Evolutionary conservation across 2,888 invertebrate species (phyloP), one percentile per base, ranked within the genome.

Genomic region (Papilio elwesi): DNA sequence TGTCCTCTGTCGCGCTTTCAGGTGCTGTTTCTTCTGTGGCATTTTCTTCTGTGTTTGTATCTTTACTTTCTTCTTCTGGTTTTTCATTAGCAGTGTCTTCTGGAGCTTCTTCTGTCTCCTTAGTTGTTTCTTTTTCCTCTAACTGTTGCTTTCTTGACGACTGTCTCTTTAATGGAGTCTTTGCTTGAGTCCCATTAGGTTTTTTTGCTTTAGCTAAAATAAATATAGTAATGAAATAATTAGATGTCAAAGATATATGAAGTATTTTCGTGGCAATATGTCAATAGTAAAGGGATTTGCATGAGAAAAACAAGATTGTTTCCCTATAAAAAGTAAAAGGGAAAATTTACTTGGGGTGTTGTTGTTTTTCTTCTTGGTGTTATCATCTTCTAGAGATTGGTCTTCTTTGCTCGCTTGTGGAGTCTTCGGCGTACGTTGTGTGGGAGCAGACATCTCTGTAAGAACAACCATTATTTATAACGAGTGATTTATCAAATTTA

Each of bases 371-470:
- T 90, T 90, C 76, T 90, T 90, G 16, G 76, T 70, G 1, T 76
- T 74, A 0, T 84, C 83, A 0, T 81, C 84, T 0, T 80, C 79
- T 0, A 68, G 66, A 0, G 77, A 53, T 0, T 84, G 84, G 0
- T 83, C 83, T 0, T 88, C 84, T 53, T 90, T 91, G 0, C 87
- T 90, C 0, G 86, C 85, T 0, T 89, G 89, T 0, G 92, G 85
- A 0, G 89, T 57, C 48, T 82, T 85, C 91, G 91, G 91, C 0
- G 88, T 87, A 52, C 87, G 84, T 0, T 89, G 75, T 0, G 85
- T 81, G 0, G 92, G 91, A 15, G 81, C 68, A 5, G 89, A 83
- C 88, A 93, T 81, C 76, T 88, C 92, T 92, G 76, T 16, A 43
- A 74, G 68, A 70, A 11, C 70, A 59, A 49, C 7, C 13, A 13